Percentiles rank a stretch among this genome's conserved stretches.
Evolutionary conservation across 2,797 vertebrate genomes (phyloP).

Genomic region (Arvicola amphibius): DNA sequence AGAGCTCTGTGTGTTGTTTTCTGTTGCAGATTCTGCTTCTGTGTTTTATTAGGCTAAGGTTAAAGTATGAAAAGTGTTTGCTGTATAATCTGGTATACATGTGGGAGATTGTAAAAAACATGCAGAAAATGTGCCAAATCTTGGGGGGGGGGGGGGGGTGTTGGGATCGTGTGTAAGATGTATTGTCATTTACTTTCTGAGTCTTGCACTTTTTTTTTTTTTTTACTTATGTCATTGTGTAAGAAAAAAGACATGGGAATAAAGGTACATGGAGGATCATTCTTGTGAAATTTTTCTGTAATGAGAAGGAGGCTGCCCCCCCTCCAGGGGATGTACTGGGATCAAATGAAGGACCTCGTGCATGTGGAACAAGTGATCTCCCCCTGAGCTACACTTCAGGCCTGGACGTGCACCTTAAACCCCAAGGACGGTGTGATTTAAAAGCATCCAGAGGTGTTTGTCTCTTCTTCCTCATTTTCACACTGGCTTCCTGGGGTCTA

Average conservation of each 20-base stretch:
- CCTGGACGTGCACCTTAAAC: background rate
- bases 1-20: background rate
- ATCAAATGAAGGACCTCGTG: too few relatives aligned
- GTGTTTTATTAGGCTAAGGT: background rate
- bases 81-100: background rate
- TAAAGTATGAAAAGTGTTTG: background rate
- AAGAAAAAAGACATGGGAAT: background rate
- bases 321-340: accelerated
- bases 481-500: background rate
- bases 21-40: background rate
- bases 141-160: background rate
- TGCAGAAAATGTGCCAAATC: constrained; percentile 18
- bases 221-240: constrained; percentile 12
- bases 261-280: background rate
- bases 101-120: background rate
- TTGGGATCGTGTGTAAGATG: background rate
- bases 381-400: background rate
- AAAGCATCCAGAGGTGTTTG: background rate
- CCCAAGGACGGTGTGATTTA: background rate
- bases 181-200: constrained; percentile 6
- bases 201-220: background rate
- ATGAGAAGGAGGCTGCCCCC: too few relatives aligned
- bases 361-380: background rate
- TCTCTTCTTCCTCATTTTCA: background rate
- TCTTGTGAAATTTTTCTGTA: background rate